Conservation (phyloP, 2,888 invertebrate species). For the Latheticus oryzae region DNA sequence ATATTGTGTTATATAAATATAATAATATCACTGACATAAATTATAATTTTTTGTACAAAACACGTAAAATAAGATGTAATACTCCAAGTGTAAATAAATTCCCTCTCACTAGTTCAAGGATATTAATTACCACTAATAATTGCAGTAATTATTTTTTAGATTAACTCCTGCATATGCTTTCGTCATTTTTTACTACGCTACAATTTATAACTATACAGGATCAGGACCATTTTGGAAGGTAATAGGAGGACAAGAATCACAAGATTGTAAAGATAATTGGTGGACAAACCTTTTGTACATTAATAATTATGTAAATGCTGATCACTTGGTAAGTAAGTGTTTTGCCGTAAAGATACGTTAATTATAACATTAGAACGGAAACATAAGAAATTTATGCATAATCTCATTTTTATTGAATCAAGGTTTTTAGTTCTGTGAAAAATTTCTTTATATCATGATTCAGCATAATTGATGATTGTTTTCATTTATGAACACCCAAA, state of each 20-base stretch:
- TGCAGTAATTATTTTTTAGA: conserved; percentile 48
- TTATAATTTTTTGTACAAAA: conserved; percentile 11
- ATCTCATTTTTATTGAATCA: conserved; percentile 30
- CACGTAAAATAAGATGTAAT: conserved; percentile 25
- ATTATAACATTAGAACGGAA: conserved; percentile 20
- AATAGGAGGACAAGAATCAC: conserved; percentile 66
- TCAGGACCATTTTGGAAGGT: conserved; percentile 73
- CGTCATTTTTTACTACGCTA: conserved; percentile 70
- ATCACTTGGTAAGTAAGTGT: conserved; percentile 69
- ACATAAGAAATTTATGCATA: conserved; percentile 34
- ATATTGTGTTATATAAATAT: not conserved
- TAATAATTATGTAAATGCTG: conserved; percentile 70
- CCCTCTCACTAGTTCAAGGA: conserved; percentile 38
- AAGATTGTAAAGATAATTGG: conserved; percentile 71
- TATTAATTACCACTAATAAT: conserved; percentile 13
- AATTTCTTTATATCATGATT: conserved; percentile 15
- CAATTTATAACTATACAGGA: conserved; percentile 70
- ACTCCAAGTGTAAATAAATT: conserved; percentile 31
- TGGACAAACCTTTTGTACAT: conserved; percentile 74
- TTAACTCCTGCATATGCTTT: conserved; percentile 69
- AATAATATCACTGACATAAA: not conserved
- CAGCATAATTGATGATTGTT: too few species aligned
- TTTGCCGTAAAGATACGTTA: conserved; percentile 1
- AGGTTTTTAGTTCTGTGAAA: conserved; percentile 25
- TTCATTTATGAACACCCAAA: too few species aligned